phyloP scores from a whole-genome alignment of 1,140 invertebrate species.

The Arctopsyche grandis region DNA sequence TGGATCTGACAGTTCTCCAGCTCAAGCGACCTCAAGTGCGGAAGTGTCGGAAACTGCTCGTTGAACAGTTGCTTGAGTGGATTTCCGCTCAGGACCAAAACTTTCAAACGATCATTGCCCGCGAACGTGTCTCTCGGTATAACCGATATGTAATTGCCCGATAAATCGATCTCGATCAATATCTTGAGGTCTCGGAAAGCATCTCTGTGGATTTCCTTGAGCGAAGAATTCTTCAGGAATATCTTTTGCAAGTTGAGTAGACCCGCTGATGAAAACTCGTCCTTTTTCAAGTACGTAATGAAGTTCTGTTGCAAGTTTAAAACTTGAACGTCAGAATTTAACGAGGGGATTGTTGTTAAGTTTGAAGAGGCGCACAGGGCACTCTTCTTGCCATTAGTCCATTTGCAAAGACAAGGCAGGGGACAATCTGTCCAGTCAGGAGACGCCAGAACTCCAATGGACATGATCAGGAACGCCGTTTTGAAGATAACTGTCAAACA shows the following conservation, averaged over 20 bases:
- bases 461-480: constrained; percentile 46
- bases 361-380: constrained; percentile 78
- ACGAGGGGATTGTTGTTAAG: constrained; percentile 72
- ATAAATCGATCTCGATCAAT: constrained; percentile 82
- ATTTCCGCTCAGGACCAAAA: constrained; percentile 77
- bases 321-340: constrained; percentile 81
- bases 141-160: constrained; percentile 75
- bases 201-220: constrained; percentile 75
- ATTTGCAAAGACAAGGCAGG: constrained; percentile 79
- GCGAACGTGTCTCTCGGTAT: constrained; percentile 78
- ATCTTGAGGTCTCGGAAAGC: constrained; percentile 83
- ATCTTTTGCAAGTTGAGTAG: constrained; percentile 81
- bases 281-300: constrained; percentile 73
- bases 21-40: constrained; percentile 77
- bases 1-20: constrained; percentile 75
- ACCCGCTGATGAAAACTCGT: constrained; percentile 77
- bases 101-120: constrained; percentile 77
- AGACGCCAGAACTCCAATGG: constrained; percentile 45
- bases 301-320: constrained; percentile 79
- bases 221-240: constrained; percentile 73
- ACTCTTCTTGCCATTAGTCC: constrained; percentile 84
- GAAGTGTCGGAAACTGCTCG: constrained; percentile 77
- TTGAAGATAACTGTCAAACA: constrained; percentile 50
- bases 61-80: constrained; percentile 71
- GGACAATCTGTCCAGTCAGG: constrained; percentile 80